A percentile compares a stretch with the other conserved stretches of the same genome.
These are phyloP conservation scores for Bubo scandiacus DNA, from an alignment of 2,113 vertebrate genomes.

Conservation along the genomic window DNA sequence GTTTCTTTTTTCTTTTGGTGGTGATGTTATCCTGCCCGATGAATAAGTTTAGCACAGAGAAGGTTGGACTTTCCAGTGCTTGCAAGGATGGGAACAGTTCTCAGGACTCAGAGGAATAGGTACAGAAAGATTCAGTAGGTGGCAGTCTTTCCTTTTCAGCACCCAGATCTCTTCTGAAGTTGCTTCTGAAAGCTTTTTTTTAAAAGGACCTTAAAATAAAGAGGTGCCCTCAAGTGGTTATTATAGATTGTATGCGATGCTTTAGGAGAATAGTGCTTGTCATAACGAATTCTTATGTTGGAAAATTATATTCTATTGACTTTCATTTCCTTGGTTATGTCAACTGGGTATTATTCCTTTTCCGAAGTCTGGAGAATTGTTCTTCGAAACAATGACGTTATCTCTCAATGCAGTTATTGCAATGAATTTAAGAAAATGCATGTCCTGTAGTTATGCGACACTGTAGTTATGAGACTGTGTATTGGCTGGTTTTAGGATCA, in stretches of 20 bases:
- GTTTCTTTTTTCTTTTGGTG: not conserved
- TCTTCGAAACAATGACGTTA: not conserved
- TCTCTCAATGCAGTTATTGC: not conserved
- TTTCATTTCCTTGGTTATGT: not conserved
- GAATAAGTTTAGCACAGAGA: not conserved
- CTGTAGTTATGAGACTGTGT: not conserved
- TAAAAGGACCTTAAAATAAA: not conserved
- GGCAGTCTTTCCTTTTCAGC: slow-evolving; percentile 45
- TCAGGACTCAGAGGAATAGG: not conserved
- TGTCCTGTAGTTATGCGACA: not conserved
- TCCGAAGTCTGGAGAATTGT: not conserved
- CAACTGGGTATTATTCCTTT: not conserved
- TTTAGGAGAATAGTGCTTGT: not conserved
- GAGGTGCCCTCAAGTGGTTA: not conserved
- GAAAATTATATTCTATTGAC: not conserved
- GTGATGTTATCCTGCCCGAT: not conserved
- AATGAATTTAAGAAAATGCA: not conserved
- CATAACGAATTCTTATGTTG: not conserved
- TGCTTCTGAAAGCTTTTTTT: slow-evolving; percentile 2
- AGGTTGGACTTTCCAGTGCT: not conserved
- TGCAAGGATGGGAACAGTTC: not conserved
- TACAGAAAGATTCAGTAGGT: slow-evolving; percentile 47
- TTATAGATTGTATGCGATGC: not conserved
- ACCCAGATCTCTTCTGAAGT: not conserved
- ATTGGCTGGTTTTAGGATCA: not conserved